Evolutionary conservation across 2,113 vertebrate species (phyloP).

Genomic region (Conger conger): DNA sequence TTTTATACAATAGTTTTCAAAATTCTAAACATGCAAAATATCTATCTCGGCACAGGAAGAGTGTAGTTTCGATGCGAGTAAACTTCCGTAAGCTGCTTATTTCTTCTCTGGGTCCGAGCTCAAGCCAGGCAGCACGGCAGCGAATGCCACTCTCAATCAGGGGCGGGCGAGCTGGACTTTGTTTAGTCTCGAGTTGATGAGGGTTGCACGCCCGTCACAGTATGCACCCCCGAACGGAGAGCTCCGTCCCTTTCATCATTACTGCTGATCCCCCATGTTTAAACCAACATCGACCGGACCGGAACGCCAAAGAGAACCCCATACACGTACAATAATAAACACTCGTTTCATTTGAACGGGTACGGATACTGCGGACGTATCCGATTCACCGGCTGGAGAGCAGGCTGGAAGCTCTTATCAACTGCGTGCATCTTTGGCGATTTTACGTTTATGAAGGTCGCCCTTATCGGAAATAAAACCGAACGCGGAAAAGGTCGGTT

Average conservation of each 20-base stretch:
- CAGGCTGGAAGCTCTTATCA: background rate
- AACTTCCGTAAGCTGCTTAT: background rate
- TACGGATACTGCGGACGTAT: background rate
- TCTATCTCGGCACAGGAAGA: background rate
- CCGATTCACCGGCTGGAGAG: background rate
- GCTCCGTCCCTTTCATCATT: conserved; percentile 18
- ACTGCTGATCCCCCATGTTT: conserved; percentile 52
- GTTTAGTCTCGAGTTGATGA: conserved; percentile 62
- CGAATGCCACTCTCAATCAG: conserved; percentile 43
- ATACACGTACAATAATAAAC: background rate
- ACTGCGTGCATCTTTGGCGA: background rate
- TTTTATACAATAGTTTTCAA: background rate
- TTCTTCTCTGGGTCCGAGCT: background rate
- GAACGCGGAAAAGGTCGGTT: background rate
- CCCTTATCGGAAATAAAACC: background rate
- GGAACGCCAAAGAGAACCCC: background rate
- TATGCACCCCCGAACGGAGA: background rate
- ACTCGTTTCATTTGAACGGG: background rate
- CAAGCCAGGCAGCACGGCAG: conserved; percentile 24
- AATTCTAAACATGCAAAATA: background rate
- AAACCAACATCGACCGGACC: conserved; percentile 51
- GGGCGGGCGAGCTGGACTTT: conserved; percentile 47
- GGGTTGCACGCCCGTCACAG: conserved; percentile 45
- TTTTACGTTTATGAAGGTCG: background rate
- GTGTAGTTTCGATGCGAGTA: background rate